phyloP scores from a whole-genome alignment of 2,797 vertebrate genomes.

The Mallotus villosus region DNA sequence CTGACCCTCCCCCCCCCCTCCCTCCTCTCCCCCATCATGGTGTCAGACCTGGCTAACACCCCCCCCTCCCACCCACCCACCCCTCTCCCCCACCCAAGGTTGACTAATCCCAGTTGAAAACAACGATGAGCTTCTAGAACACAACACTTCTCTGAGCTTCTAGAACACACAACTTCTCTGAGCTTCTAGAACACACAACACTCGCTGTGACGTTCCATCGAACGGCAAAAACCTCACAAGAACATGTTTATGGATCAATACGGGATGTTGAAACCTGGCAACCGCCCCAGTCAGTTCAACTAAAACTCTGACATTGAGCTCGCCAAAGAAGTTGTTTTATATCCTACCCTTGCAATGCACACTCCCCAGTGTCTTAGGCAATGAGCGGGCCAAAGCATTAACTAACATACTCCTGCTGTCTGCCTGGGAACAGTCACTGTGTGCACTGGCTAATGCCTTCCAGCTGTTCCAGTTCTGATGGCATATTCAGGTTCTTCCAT shows the following conservation, averaged over 20 bases:
- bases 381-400: slow-evolving; percentile 62
- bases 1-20: background rate
- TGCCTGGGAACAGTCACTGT: slow-evolving; percentile 19
- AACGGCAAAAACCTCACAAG: too few species aligned
- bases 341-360: slow-evolving; percentile 59
- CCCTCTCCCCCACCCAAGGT: slow-evolving; percentile 6
- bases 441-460: slow-evolving; percentile 61
- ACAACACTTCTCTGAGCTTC: too few species aligned
- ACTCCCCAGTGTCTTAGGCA: slow-evolving; percentile 56
- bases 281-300: slow-evolving; percentile 44
- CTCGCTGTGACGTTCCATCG: too few species aligned
- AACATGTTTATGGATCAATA: too few species aligned
- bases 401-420: slow-evolving; percentile 62
- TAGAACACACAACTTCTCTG: too few species aligned
- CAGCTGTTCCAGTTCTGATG: slow-evolving; percentile 72
- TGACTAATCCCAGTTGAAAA: too few species aligned
- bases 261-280: slow-evolving; percentile 15
- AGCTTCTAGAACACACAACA: too few species aligned
- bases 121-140: too few species aligned
- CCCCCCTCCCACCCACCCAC: background rate
- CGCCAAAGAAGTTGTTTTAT: slow-evolving; percentile 66
- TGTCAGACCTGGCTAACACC: too few species aligned
- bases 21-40: background rate
- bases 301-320: slow-evolving; percentile 59
- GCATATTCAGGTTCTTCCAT: slow-evolving; percentile 73